These are phyloP conservation scores for Centropus bengalensis DNA, from an alignment of 2,113 vertebrate species.

Conservation along the genomic window DNA sequence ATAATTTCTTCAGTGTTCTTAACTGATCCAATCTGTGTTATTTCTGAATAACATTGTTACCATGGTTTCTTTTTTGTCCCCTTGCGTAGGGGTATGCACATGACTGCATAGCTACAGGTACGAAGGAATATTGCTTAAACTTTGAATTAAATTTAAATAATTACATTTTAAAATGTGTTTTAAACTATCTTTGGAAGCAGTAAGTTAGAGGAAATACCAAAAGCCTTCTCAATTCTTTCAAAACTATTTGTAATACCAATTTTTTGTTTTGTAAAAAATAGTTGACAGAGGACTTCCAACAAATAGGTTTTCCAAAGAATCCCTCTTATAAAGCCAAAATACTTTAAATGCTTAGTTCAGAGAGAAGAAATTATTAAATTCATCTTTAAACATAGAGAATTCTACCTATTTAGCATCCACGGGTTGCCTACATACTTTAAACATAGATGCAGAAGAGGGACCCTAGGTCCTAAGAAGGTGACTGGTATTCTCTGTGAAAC, in stretches of 20 bases:
- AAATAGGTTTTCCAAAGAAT: background rate
- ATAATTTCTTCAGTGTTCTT: background rate
- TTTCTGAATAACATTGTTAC: background rate
- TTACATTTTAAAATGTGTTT: background rate
- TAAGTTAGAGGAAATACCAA: background rate
- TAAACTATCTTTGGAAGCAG: background rate
- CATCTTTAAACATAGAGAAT: background rate
- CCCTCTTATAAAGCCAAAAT: background rate
- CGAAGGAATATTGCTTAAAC: background rate
- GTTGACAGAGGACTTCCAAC: background rate
- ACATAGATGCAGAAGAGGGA: background rate
- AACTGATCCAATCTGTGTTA: background rate
- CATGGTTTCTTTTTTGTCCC: background rate
- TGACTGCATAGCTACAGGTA: background rate
- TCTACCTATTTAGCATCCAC: background rate
- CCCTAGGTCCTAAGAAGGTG: background rate
- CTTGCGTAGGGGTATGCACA: background rate
- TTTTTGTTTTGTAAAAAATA: background rate
- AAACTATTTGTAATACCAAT: background rate
- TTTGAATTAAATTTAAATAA: background rate
- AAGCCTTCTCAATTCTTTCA: background rate
- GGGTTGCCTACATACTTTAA: background rate
- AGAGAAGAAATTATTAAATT: background rate
- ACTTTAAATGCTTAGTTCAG: background rate
- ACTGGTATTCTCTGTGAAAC: background rate